Conservation (phyloP, 2,888 invertebrate species). For the Caenorhabditis sp. region DNA sequence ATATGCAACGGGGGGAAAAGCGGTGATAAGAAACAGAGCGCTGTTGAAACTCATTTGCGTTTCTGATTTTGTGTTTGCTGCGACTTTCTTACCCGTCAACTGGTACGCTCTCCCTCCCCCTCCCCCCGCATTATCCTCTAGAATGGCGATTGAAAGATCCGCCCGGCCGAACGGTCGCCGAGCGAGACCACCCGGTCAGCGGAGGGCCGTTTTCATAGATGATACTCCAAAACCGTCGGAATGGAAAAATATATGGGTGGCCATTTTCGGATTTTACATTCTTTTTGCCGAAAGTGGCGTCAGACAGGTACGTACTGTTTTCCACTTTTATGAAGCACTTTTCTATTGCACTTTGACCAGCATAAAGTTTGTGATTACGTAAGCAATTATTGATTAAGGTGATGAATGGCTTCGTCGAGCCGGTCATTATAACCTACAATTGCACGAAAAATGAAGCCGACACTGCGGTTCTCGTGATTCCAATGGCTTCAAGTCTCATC, state of each 20-base stretch:
- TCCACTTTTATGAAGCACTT: not conserved
- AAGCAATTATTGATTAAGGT: slow-evolving; percentile 49
- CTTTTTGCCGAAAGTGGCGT: slow-evolving; percentile 66
- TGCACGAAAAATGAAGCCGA: slow-evolving; percentile 62
- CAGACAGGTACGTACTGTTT: slow-evolving; percentile 56
- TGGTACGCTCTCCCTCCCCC: slow-evolving; percentile 12
- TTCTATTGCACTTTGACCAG: slow-evolving; percentile 29
- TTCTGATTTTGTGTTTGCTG: slow-evolving; percentile 40
- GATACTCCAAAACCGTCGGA: slow-evolving; percentile 40
- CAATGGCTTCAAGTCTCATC: slow-evolving; percentile 61
- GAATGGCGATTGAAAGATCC: slow-evolving; percentile 47
- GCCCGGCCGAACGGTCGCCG: slow-evolving; percentile 30
- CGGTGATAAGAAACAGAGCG: slow-evolving; percentile 54
- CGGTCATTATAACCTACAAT: slow-evolving; percentile 55
- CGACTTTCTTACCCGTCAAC: slow-evolving; percentile 25
- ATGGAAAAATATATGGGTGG: slow-evolving; percentile 54
- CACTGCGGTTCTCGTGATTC: slow-evolving; percentile 62
- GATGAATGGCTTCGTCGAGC: slow-evolving; percentile 66
- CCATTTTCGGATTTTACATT: slow-evolving; percentile 63
- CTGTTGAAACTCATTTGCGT: slow-evolving; percentile 55
- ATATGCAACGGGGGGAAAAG: slow-evolving; percentile 43
- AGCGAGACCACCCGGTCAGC: slow-evolving; percentile 26
- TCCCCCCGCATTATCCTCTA: too few relatives aligned
- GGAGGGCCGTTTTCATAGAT: slow-evolving; percentile 30
- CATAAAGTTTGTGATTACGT: not conserved